Evolutionary conservation across 1,140 invertebrate species (phyloP).

Genomic region (Tetragonula clypearis): DNA sequence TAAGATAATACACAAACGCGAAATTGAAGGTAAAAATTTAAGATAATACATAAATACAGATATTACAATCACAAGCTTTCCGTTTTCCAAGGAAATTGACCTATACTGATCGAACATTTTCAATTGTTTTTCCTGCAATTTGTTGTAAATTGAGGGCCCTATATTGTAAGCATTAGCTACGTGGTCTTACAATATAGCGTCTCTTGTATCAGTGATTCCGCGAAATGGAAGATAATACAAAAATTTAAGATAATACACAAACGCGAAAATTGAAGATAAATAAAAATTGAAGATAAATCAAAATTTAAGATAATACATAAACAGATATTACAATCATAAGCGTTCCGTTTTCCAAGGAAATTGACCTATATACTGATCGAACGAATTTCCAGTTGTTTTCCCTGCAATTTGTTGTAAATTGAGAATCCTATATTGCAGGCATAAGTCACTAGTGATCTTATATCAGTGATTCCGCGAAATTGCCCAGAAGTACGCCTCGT

Average conservation of each 20-base stretch:
- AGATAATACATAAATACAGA: too few relatives aligned
- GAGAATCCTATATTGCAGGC: too few relatives aligned
- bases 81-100: neutral
- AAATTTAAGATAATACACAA: too few relatives aligned
- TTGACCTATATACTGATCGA: neutral
- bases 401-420: neutral
- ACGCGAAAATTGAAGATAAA: too few relatives aligned
- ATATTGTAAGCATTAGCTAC: neutral
- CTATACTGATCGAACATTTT: neutral
- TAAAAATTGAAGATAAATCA: too few relatives aligned
- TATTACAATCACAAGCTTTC: neutral
- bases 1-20: too few relatives aligned
- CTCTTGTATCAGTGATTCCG: neutral
- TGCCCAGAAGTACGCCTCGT: neutral
- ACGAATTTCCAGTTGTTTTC: neutral
- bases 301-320: too few relatives aligned
- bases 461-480: neutral
- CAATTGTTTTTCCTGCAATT: neutral
- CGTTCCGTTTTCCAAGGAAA: too few relatives aligned
- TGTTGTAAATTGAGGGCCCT: neutral
- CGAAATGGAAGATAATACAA: neutral
- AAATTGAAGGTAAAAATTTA: too few relatives aligned
- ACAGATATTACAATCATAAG: neutral
- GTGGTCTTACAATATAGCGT: neutral
- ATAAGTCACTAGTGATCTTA: neutral